A percentile compares a stretch with the other conserved stretches of the same genome.
These are phyloP conservation scores for Onychomys leucogaster DNA, from an alignment of 2,797 vertebrate species.

Conservation along the genomic window DNA sequence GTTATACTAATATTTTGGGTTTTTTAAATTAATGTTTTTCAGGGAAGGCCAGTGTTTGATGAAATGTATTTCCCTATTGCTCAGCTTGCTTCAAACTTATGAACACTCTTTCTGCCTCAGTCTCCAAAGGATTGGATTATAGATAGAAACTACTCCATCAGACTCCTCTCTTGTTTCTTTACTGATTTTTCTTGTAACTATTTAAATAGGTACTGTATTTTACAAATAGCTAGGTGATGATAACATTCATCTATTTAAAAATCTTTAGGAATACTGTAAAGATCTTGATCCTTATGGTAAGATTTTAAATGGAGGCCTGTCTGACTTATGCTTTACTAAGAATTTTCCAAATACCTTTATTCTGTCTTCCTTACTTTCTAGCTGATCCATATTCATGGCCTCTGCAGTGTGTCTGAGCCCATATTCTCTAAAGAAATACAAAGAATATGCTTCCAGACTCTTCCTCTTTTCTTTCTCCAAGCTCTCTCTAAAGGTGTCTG, in stretches of 20 bases:
- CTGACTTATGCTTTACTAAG: not conserved
- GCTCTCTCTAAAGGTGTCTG: not conserved
- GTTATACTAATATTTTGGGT: not conserved
- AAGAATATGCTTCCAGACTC: not conserved
- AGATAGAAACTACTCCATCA: not conserved
- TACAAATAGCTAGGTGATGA: not conserved
- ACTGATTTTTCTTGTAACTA: conserved; percentile 36
- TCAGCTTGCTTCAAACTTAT: not conserved
- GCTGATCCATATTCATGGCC: not conserved
- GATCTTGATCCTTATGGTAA: not conserved
- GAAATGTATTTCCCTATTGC: not conserved
- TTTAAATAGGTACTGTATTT: conserved; percentile 17
- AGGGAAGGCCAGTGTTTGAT: not conserved
- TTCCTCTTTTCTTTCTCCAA: not conserved
- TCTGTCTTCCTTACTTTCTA: not conserved
- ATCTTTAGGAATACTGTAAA: not conserved
- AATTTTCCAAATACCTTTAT: not conserved
- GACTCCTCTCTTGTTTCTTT: not conserved
- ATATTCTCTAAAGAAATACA: not conserved
- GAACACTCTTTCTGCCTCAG: too few species aligned
- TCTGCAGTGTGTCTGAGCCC: not conserved
- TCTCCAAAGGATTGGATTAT: not conserved
- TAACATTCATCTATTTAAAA: conserved; percentile 12
- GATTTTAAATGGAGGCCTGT: not conserved
- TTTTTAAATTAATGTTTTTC: not conserved